Evolutionary conservation across 2,113 vertebrate genomes (phyloP).

Genomic region (Caranx melampygus): DNA sequence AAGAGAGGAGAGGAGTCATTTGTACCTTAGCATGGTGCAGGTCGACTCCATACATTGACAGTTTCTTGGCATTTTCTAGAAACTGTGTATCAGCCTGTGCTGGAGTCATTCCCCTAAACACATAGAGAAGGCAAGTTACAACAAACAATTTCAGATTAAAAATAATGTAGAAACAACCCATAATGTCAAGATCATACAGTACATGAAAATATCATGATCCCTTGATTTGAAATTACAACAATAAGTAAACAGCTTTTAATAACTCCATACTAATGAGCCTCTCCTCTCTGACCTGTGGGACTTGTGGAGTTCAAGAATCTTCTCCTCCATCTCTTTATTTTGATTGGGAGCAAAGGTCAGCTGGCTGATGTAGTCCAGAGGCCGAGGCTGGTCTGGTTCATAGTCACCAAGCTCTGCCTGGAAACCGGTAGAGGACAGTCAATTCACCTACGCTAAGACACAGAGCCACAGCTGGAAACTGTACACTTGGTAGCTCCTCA

Average conservation of each 20-base stretch:
- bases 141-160: neutral
- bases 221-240: neutral
- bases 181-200: neutral
- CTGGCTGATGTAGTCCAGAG: conserved; percentile 86
- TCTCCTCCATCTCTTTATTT: conserved; percentile 97
- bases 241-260: neutral
- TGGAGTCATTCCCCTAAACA: conserved; percentile 92
- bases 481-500: rapidly evolving
- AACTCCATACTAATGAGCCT: no score
- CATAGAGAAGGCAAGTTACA: neutral
- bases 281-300: conserved; percentile 88
- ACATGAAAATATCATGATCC: no score
- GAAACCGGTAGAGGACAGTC: conserved; percentile 36
- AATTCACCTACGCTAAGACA: neutral
- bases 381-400: conserved; percentile 88
- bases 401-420: conserved; percentile 95
- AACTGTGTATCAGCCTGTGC: conserved; percentile 96
- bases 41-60: conserved; percentile 99
- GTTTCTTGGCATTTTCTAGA: conserved; percentile 97
- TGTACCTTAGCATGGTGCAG: conserved; percentile 97
- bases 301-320: conserved; percentile 94
- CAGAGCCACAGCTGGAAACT: neutral
- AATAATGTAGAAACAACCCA: neutral
- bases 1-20: conserved; percentile 47
- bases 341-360: conserved; percentile 93